phyloP scores from a whole-genome alignment of 2,888 invertebrate species.

The Chymomyza procnemis region DNA sequence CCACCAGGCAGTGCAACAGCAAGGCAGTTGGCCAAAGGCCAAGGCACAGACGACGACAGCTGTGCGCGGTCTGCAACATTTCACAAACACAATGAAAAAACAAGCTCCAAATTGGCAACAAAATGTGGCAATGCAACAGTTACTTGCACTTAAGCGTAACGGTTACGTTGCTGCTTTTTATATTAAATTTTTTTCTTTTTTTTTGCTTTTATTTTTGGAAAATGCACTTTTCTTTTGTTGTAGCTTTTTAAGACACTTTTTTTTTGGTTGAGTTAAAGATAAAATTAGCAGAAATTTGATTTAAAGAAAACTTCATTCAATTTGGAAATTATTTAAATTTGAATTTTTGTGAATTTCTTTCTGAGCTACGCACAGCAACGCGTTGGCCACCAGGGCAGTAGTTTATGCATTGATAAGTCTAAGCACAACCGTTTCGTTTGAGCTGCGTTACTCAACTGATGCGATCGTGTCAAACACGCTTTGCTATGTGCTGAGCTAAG shows the following conservation, averaged over 20 bases:
- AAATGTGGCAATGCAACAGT: slow-evolving; percentile 64
- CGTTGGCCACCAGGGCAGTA: neutral
- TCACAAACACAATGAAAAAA: neutral
- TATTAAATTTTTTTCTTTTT: neutral
- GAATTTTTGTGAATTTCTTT: neutral
- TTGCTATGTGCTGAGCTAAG: slow-evolving; percentile 1
- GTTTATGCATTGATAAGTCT: neutral
- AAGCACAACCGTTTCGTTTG: slow-evolving; percentile 48
- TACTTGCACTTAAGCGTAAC: slow-evolving; percentile 65
- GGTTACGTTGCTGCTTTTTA: slow-evolving; percentile 55
- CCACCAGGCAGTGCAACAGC: slow-evolving; percentile 56
- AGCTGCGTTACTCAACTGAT: slow-evolving; percentile 58
- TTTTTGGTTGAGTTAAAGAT: neutral
- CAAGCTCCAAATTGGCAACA: slow-evolving; percentile 21
- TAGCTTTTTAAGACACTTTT: neutral
- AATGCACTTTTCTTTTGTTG: slow-evolving; percentile 2
- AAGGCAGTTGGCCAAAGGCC: slow-evolving; percentile 62
- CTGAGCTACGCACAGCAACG: neutral
- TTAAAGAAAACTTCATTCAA: neutral
- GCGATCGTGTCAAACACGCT: slow-evolving; percentile 8
- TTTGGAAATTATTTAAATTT: neutral
- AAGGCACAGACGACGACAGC: slow-evolving; percentile 24
- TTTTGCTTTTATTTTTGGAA: slow-evolving; percentile 7
- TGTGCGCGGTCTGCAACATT: slow-evolving; percentile 32
- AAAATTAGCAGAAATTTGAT: neutral